A percentile compares a stretch with the other conserved stretches of the same genome.
phyloP scores from a whole-genome alignment of 1,140 invertebrate genomes.

The Cyphomyrmex costatus region DNA sequence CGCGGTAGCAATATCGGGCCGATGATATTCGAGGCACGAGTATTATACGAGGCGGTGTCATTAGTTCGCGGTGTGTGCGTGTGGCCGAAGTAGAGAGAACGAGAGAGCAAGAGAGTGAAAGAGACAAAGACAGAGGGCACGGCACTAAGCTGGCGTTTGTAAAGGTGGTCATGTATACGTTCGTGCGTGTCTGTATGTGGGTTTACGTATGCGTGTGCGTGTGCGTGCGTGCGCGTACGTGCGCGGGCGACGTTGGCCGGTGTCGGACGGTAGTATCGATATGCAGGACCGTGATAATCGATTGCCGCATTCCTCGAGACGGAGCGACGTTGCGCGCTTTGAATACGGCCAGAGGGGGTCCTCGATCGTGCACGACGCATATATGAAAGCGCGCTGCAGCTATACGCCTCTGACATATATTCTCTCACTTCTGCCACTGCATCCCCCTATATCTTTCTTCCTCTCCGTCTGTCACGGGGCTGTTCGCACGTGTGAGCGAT shows the following conservation, averaged over 20 bases:
- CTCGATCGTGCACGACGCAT: conserved; percentile 74
- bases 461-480: conserved; percentile 49
- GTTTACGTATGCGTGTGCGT: too few species aligned
- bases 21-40: conserved; percentile 86
- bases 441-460: conserved; percentile 30
- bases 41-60: conserved; percentile 80
- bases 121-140: conserved; percentile 34
- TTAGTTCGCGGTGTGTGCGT: conserved; percentile 74
- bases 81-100: conserved; percentile 48
- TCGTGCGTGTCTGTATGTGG: background rate
- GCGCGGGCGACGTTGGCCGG: conserved; percentile 50
- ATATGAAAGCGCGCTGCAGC: conserved; percentile 66
- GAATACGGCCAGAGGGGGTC: conserved; percentile 78
- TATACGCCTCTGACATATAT: conserved; percentile 65
- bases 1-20: conserved; percentile 83
- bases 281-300: conserved; percentile 85
- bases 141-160: conserved; percentile 72
- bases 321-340: conserved; percentile 81
- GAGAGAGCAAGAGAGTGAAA: conserved; percentile 22
- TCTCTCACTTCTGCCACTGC: conserved; percentile 29
- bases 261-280: conserved; percentile 82
- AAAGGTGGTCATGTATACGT: conserved; percentile 4
- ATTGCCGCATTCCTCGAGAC: conserved; percentile 84
- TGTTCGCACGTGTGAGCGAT: conserved; percentile 65
- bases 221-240: background rate